A percentile compares a stretch with the other conserved stretches of the same genome.
Evolutionary conservation across 2,888 invertebrate genomes (phyloP).

Genomic region (Nebria brevicollis): DNA sequence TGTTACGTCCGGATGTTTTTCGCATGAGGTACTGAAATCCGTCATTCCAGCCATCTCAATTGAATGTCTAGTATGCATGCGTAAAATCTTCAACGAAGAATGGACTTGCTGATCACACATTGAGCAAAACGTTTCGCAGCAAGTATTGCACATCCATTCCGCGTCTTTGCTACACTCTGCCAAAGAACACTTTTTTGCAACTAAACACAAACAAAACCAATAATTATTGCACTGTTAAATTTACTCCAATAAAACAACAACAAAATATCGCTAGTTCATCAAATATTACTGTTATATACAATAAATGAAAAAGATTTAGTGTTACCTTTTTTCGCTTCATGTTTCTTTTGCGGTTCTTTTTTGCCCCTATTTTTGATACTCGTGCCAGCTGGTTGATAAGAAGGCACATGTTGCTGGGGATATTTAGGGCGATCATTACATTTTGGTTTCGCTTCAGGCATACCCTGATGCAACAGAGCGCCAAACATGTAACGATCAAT

Average conservation of each 20-base stretch:
- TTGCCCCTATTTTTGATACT: background rate
- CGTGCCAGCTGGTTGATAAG: slow-evolving; percentile 28
- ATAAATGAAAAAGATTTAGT: too few species aligned
- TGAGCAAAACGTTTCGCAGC: slow-evolving; percentile 55
- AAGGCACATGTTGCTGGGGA: slow-evolving; percentile 9
- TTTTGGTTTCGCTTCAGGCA: background rate
- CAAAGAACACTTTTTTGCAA: slow-evolving; percentile 48
- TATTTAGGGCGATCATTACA: background rate
- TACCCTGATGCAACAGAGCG: slow-evolving; percentile 32
- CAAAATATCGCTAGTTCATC: too few species aligned
- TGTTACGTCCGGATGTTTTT: slow-evolving; percentile 54
- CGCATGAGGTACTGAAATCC: slow-evolving; percentile 54
- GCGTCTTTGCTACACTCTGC: slow-evolving; percentile 53
- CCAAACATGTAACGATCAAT: slow-evolving; percentile 61
- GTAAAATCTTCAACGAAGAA: slow-evolving; percentile 58
- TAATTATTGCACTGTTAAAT: background rate
- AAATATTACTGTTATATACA: too few species aligned
- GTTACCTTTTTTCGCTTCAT: background rate
- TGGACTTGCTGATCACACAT: slow-evolving; percentile 56
- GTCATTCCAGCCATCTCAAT: slow-evolving; percentile 34
- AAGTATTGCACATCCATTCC: slow-evolving; percentile 55
- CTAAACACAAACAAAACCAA: background rate
- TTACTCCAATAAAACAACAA: too few species aligned
- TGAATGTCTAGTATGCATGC: slow-evolving; percentile 54
- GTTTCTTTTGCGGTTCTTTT: background rate